Evolutionary conservation across 2,797 vertebrate species (phyloP), one percentile per base, ranked within the genome.

Genomic region (Onychomys leucogaster): DNA sequence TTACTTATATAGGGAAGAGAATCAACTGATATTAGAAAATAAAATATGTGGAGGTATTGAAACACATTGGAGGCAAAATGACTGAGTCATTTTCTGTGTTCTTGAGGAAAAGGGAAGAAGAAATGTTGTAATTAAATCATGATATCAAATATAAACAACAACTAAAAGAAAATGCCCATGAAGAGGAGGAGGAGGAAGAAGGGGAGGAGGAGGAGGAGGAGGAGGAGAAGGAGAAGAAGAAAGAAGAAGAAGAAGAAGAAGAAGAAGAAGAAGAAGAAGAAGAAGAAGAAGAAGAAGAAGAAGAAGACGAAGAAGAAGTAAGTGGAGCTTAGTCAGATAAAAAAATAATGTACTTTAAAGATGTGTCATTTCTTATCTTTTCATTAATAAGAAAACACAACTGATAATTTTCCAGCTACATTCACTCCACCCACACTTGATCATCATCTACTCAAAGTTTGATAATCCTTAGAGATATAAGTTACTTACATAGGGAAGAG

Each of bases 341-440:
- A 19, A 19, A 46, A 82, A 94, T n/a, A 67, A 17, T 93, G 9
- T 61, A 29, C 23, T 90, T 93, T 92, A 80, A 89, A 93, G 34
- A 14, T 23, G 29, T 52, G 34, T 57, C 12, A 4, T 92, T 94
- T 90, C 5, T 11, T 93, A 17, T 92, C 49, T 91, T 49, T 67
- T 95, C 85, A 90, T 57, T 91, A 77, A 73, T 84, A 41, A 34
- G 23, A 94, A 95, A 91, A 89, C 10, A 87, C 17, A 91, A 29
- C 12, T 94, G 81, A 57, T 76, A 34, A 81, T 55, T 11, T 86
- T 37, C 14, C 73, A 41, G 5, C 9, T 82, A 9, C 76, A 92
- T 92, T 95, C 57, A 91, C 2, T 89, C 71, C 91, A 41, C n/a
- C 86, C 4, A 3, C 19, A 88, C 85, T 94, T 91, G 27, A 84